Percentiles rank a stretch among this genome's conserved stretches.
phyloP scores from a whole-genome alignment of 2,888 invertebrate genomes.

The Eristalis arbustorum region DNA sequence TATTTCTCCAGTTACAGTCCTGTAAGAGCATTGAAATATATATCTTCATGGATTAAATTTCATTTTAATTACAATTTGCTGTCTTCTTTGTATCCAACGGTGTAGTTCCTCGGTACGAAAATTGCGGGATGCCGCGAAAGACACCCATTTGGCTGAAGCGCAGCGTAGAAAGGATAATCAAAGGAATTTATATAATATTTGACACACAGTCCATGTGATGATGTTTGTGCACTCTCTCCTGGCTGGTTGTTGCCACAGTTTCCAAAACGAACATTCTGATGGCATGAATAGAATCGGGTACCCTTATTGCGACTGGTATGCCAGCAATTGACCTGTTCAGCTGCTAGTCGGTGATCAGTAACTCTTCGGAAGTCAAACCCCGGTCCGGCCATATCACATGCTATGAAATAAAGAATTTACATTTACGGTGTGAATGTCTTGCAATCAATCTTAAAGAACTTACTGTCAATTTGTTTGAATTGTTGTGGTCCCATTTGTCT shows the following conservation, averaged over 20 bases:
- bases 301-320: slow-evolving; percentile 79
- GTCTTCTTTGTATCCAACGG: slow-evolving; percentile 77
- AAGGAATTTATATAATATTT: slow-evolving; percentile 78
- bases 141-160: slow-evolving; percentile 74
- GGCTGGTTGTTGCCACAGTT: slow-evolving; percentile 77
- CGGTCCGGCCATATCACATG: slow-evolving; percentile 79
- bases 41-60: background rate
- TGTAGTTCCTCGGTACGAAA: slow-evolving; percentile 75
- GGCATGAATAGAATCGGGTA: slow-evolving; percentile 76
- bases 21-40: slow-evolving; percentile 60
- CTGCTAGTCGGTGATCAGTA: slow-evolving; percentile 75
- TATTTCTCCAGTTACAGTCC: slow-evolving; percentile 75
- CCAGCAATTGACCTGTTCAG: slow-evolving; percentile 78
- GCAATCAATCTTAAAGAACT: slow-evolving; percentile 29
- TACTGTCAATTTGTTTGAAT: slow-evolving; percentile 78
- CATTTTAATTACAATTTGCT: slow-evolving; percentile 71
- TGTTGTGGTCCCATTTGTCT: slow-evolving; percentile 72
- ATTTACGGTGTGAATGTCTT: background rate
- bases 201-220: slow-evolving; percentile 77
- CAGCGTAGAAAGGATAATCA: slow-evolving; percentile 77
- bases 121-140: slow-evolving; percentile 71
- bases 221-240: slow-evolving; percentile 72
- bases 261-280: slow-evolving; percentile 78
- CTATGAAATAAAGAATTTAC: slow-evolving; percentile 66
- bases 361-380: slow-evolving; percentile 76